phyloP scores from a whole-genome alignment of 2,113 vertebrate species.

The Limanda limanda region DNA sequence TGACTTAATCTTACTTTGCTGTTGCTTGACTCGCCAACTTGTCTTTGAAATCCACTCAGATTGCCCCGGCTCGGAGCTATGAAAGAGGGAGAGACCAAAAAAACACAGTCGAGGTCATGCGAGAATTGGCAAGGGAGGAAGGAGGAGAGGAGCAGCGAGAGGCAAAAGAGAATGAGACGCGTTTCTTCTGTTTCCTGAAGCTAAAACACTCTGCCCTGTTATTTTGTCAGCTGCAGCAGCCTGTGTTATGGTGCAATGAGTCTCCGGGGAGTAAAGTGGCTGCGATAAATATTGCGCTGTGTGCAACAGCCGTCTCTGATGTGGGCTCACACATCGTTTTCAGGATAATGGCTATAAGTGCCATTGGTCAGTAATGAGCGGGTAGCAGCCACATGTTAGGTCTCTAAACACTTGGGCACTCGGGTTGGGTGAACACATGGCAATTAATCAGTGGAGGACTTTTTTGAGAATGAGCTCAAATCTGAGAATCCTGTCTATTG shows the following conservation, averaged over 20 bases:
- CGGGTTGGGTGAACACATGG: neutral
- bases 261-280: slow-evolving; percentile 51
- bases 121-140: slow-evolving; percentile 36
- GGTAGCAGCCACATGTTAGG: slow-evolving; percentile 34
- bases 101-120: slow-evolving; percentile 38
- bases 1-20: slow-evolving; percentile 54
- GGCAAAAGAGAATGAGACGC: slow-evolving; percentile 34
- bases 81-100: slow-evolving; percentile 37
- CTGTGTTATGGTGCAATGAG: slow-evolving; percentile 65
- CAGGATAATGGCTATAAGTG: slow-evolving; percentile 57
- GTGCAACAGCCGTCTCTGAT: slow-evolving; percentile 51
- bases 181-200: slow-evolving; percentile 54
- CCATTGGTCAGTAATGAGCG: slow-evolving; percentile 55
- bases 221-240: slow-evolving; percentile 65
- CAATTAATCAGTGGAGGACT: slow-evolving; percentile 2
- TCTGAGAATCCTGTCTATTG: neutral
- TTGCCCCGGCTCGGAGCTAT: slow-evolving; percentile 37
- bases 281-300: slow-evolving; percentile 55
- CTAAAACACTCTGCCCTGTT: slow-evolving; percentile 55
- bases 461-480: slow-evolving; percentile 15
- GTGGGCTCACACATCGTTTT: slow-evolving; percentile 25
- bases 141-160: neutral
- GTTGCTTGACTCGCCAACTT: slow-evolving; percentile 47
- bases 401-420: slow-evolving; percentile 41
- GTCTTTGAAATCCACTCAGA: slow-evolving; percentile 49